These are phyloP conservation scores for Malacosoma neustria DNA, from an alignment of 2,888 invertebrate genomes.

Conservation along the genomic window DNA sequence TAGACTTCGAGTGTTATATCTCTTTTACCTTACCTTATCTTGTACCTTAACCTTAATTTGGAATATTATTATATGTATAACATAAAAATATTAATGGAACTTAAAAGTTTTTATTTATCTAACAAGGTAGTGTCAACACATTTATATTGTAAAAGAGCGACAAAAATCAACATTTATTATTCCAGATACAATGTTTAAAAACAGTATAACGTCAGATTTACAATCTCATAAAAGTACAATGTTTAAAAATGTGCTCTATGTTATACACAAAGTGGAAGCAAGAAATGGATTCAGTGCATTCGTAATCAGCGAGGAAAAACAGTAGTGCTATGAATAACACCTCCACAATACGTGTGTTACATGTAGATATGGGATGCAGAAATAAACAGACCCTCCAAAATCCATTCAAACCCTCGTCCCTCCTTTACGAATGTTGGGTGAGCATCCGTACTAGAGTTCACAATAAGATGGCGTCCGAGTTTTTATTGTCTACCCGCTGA, in stretches of 20 bases:
- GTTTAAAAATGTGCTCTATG: not conserved
- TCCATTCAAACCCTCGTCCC: conserved; percentile 10
- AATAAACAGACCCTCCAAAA: conserved; percentile 22
- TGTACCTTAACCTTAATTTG: too few relatives aligned
- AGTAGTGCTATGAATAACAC: conserved; percentile 57
- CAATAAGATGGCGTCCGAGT: conserved; percentile 21
- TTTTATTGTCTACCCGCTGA: conserved; percentile 39
- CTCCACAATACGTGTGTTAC: conserved; percentile 47
- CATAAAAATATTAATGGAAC: too few relatives aligned
- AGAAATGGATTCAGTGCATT: conserved; percentile 43
- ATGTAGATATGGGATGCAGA: conserved; percentile 25
- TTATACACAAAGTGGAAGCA: conserved; percentile 17
- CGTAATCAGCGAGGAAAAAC: conserved; percentile 53
- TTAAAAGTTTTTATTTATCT: too few relatives aligned
- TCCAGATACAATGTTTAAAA: not conserved
- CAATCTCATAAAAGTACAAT: not conserved
- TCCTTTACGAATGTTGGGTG: conserved; percentile 5
- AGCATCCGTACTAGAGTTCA: conserved; percentile 17
- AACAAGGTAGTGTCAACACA: too few relatives aligned
- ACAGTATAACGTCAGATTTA: not conserved
- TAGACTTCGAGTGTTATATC: too few relatives aligned
- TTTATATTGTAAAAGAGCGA: too few relatives aligned
- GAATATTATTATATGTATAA: too few relatives aligned
- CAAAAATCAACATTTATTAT: not conserved
- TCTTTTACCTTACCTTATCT: too few relatives aligned